Conservation (phyloP, 37 sponge, comb jelly and placozoan species). For the Bolinopsis microptera region DNA sequence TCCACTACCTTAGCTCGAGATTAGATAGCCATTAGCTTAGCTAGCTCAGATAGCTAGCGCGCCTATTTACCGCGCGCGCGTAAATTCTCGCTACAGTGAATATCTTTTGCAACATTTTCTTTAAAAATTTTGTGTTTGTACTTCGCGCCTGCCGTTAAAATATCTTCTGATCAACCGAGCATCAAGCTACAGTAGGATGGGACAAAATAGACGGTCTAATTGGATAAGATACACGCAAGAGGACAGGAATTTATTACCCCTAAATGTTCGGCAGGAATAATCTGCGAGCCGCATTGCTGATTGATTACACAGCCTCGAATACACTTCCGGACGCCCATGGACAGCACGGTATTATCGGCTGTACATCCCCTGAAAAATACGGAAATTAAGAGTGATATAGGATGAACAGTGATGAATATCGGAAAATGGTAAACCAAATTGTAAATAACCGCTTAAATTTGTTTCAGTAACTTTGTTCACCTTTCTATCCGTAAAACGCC, state of each 20-base stretch:
- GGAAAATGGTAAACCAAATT: too few species aligned
- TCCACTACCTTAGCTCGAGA: too few species aligned
- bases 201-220: neutral
- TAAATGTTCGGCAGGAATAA: neutral
- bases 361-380: neutral
- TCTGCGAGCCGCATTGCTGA: neutral
- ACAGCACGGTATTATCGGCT: neutral
- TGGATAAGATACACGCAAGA: neutral
- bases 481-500: neutral
- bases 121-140: neutral
- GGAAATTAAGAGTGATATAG: neutral
- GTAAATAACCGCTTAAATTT: too few species aligned
- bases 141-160: neutral
- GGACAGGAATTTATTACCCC: slow-evolving; percentile 3
- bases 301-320: neutral
- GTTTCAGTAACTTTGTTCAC: too few species aligned
- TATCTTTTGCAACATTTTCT: neutral
- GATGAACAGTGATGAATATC: too few species aligned
- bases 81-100: neutral
- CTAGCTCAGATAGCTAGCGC: neutral
- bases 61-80: slow-evolving; percentile 8
- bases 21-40: too few species aligned
- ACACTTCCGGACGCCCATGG: neutral
- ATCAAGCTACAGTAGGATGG: neutral
- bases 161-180: too few species aligned